A percentile compares a stretch with the other conserved stretches of the same genome.
Evolutionary conservation across 2,113 vertebrate species (phyloP).

Genomic region (Gnathonemus longibarbis): DNA sequence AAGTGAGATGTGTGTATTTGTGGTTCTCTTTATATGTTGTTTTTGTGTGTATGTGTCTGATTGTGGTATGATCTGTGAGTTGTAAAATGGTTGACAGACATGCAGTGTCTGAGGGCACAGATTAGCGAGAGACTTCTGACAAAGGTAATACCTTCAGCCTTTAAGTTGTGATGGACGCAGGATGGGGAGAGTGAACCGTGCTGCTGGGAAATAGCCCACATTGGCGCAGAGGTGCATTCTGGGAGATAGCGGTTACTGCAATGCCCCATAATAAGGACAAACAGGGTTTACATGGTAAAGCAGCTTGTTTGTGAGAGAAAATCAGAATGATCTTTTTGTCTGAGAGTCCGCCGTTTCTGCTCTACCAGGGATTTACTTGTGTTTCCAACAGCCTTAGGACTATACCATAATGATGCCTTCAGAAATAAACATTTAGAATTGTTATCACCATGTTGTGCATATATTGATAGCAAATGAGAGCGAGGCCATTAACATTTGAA

Average conservation of each 20-base stretch:
- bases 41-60: slow-evolving; percentile 6
- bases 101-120: background rate
- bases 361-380: background rate
- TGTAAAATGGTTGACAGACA: background rate
- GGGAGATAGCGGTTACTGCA: background rate
- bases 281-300: background rate
- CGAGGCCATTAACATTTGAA: background rate
- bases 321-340: background rate
- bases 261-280: background rate
- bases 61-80: background rate
- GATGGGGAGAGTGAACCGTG: background rate
- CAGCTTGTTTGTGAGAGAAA: background rate
- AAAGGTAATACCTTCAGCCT: slow-evolving; percentile 42
- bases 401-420: background rate
- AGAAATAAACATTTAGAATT: background rate
- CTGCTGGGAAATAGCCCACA: background rate
- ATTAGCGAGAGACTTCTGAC: slow-evolving; percentile 30
- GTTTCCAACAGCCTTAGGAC: background rate
- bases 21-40: background rate
- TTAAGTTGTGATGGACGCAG: background rate
- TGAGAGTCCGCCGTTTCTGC: background rate
- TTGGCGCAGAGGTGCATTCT: background rate
- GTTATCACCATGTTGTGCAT: background rate
- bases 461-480: background rate
- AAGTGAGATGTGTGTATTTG: background rate